Evolutionary conservation across 53 echinoderm and acorn worm genomes (phyloP), one percentile per base, ranked within the genome.

Genomic region (Antedon mediterranea): DNA sequence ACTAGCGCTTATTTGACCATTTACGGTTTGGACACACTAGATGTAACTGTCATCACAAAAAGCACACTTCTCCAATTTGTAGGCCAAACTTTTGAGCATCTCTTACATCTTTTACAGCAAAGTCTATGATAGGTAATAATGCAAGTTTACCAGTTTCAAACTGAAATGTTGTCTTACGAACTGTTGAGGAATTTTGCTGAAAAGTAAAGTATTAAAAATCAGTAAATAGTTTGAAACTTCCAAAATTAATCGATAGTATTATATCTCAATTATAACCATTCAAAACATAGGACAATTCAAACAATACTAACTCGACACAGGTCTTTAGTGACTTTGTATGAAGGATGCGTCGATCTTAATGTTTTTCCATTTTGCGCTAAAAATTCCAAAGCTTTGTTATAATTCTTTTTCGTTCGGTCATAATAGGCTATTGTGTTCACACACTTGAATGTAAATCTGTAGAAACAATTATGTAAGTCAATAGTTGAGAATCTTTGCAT

Each of bases 371-470:
- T 81, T 34, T 84, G 79, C 30, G 82, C 90, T 72, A 76, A 83
- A 79, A 93, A 93, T 34, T 83, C 76, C 20, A 90, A 42, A 27
- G 90, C 82, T 30, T 79, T 76, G 30, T 90, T 83, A 43, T 87
- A 85, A 43, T 83, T 81, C 0, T 87, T 75, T n/a, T 34, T 71
- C 71, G 81, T 85, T 34, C 82, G 81, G 80, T 93, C 84, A 44
- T 76, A 93, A 73, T 87, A 93, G 28, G 93, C 93, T 31, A 89
- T 79, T 28, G 82, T 70, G 71, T 84, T 81, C 71, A 86, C 77
- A 80, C 93, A 93, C 30, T 76, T 83, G 78, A 85, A 90, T 15
- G 93, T 88, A 71, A 93, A 85, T 76, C 93, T 93, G 80, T 28
- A 26, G 43, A 30, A 72, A 23, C n/a, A n/a, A n/a, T n/a, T n/a